Evolutionary conservation across 2,888 invertebrate species (phyloP).

Genomic region (Scelioninae gen. 1): DNA sequence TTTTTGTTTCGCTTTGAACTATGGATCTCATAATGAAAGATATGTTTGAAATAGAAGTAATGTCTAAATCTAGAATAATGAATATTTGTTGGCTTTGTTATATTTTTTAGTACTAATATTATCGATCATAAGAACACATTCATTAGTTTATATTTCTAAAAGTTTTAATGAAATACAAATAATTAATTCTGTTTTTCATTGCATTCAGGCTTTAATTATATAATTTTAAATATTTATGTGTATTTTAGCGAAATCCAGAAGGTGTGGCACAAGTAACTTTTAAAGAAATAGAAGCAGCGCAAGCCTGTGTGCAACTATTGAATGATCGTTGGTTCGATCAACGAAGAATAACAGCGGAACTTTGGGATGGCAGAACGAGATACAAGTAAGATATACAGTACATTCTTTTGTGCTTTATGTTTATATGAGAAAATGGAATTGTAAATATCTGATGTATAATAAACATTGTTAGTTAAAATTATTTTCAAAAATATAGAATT

Average conservation of each 20-base stretch:
- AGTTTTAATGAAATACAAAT: neutral
- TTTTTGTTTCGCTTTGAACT: constrained; percentile 1
- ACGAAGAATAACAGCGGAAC: constrained; percentile 92
- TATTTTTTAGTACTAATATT: neutral
- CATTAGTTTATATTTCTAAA: no score
- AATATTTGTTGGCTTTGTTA: neutral
- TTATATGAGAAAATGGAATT: no score
- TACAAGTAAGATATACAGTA: constrained; percentile 86
- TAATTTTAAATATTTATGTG: no score
- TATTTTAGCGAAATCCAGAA: constrained; percentile 92
- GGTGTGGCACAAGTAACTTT: constrained; percentile 97
- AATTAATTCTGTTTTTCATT: neutral
- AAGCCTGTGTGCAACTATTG: constrained; percentile 93
- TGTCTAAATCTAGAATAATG: neutral
- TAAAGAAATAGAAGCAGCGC: constrained; percentile 95
- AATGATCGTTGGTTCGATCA: constrained; percentile 96
- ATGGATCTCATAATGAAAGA: neutral
- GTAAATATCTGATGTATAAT: no score
- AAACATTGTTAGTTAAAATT: no score
- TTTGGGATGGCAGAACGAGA: constrained; percentile 98
- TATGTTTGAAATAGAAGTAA: neutral
- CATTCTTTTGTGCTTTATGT: no score
- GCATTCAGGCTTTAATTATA: no score
- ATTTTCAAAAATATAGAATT: no score
- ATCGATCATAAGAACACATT: no score